Base-by-base conservation (phyloP, 2,888 invertebrate genomes). In the Pheosia gnoma region DNA sequence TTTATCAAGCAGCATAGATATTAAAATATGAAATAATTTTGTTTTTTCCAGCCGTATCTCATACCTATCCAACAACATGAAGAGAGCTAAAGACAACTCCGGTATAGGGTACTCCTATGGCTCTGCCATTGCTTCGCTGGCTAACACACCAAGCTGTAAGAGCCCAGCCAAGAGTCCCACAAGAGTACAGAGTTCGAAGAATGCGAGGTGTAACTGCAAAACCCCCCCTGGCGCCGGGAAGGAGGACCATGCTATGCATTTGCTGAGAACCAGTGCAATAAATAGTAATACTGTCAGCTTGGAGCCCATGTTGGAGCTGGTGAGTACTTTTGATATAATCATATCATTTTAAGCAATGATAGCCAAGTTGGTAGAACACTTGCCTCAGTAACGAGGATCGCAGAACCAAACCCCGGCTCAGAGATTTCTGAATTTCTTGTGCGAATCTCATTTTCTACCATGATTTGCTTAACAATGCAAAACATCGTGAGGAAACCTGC, bases 41-140 rank as follows among this genome's bases (percentile, higher is more conserved):
- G 10, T 43, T 62, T 62, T 4, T 84, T 86, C 36, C 85, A 91
- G 91, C 72, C 89, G 88, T 39, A 67, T 85, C 13, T 71, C 84
- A 13, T 87, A 86, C 71, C 67, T 85, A 49, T 83, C 89, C 5
- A 80, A 71, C 64, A 89, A 82, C 68, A 88, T 83, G 68, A 93
- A 93, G 67, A 78, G 93, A 2, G 90, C 86, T 10, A 93, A 92
- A 79, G 93, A 93, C 74, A 93, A 90, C 74, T 86, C 90, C 0
- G 90, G 92, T 11, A 84, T 87, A 0, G 90, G 91, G 1, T 92
- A 91, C 65, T 91, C 91, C 0, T 93, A 93, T 65, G 91, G 93
- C 2, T 82, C 88, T 11, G 89, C 91, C 3, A 72, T 91, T 10
- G 89, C 90, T 0, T 82, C 86, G 4, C 77, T 90, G 3, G 74